phyloP scores from a whole-genome alignment of 2,113 vertebrate species.

The Carassius carassius region DNA sequence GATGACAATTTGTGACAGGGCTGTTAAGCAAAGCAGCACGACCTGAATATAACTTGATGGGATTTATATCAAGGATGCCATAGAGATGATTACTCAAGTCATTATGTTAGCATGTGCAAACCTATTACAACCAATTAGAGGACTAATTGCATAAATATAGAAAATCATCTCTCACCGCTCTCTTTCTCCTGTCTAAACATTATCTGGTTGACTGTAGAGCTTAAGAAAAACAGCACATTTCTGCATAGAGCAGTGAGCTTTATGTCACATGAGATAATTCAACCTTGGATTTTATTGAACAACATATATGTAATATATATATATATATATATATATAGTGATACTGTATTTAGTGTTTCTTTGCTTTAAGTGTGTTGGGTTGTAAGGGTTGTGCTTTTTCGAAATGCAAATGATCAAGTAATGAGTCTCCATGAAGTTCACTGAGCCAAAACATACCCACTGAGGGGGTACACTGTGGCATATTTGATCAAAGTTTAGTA shows the following conservation, averaged over 20 bases:
- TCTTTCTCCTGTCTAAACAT: constrained; percentile 56
- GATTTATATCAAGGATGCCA: constrained; percentile 73
- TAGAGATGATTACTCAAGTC: constrained; percentile 70
- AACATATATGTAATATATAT: background rate
- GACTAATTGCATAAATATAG: constrained; percentile 79
- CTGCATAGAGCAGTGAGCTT: background rate
- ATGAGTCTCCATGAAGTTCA: constrained; percentile 54
- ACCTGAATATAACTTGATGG: constrained; percentile 75
- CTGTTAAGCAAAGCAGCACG: constrained; percentile 68
- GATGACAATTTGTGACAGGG: constrained; percentile 53
- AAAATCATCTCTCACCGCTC: constrained; percentile 65
- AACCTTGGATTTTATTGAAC: background rate
- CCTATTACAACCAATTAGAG: constrained; percentile 79
- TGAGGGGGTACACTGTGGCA: constrained; percentile 41
- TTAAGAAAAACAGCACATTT: constrained; percentile 27
- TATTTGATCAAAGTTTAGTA: constrained; percentile 42
- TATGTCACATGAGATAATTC: constrained; percentile 5
- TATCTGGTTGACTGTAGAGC: constrained; percentile 58
- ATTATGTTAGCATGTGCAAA: constrained; percentile 77
- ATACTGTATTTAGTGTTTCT: background rate
- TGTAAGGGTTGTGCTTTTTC: constrained; percentile 16
- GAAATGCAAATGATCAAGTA: constrained; percentile 52
- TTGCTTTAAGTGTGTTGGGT: background rate
- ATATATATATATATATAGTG: too few species aligned
- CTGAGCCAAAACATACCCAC: constrained; percentile 46